phyloP scores from a whole-genome alignment of 2,113 vertebrate genomes.

The Pyrgilauda ruficollis region DNA sequence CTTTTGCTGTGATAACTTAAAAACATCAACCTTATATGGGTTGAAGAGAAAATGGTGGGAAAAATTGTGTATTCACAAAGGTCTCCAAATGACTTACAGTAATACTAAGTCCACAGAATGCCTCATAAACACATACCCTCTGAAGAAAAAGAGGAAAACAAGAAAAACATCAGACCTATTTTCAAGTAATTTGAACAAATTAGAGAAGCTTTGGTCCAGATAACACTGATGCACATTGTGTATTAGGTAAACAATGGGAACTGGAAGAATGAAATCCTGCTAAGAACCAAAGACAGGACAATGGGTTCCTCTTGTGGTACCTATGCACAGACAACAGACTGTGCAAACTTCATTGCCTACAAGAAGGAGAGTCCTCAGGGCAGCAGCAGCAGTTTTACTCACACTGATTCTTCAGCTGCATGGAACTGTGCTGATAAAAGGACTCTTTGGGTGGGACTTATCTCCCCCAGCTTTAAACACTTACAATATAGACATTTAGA shows the following conservation, averaged over 20 bases:
- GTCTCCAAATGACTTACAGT: background rate
- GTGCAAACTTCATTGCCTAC: background rate
- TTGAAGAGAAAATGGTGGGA: background rate
- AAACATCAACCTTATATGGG: background rate
- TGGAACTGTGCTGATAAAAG: background rate
- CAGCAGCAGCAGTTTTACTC: background rate
- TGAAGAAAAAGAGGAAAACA: background rate
- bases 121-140: background rate
- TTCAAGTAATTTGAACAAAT: background rate
- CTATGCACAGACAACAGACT: rapidly evolving
- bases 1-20: background rate
- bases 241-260: background rate
- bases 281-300: background rate
- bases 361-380: background rate
- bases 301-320: background rate
- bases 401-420: background rate
- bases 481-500: background rate
- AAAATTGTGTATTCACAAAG: background rate
- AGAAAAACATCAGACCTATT: background rate
- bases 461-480: background rate
- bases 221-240: background rate
- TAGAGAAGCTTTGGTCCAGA: background rate
- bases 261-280: background rate
- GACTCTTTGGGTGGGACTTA: background rate
- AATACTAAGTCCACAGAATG: background rate